Conservation (phyloP, 2,113 vertebrate species). For the Phalacrocorax aristotelis region DNA sequence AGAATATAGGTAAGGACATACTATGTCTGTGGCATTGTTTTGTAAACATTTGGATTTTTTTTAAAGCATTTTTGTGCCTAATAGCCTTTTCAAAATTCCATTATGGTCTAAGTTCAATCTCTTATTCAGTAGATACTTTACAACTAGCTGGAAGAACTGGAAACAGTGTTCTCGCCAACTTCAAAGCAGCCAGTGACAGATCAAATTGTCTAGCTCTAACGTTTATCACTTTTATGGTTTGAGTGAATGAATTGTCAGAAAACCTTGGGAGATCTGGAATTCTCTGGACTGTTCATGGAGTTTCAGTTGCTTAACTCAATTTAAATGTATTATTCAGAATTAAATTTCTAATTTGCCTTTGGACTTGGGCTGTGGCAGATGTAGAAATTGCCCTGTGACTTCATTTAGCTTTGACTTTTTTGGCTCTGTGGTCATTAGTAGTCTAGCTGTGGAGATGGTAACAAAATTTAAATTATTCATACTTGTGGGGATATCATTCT, state of each 20-base stretch:
- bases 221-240: background rate
- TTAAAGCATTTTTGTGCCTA: background rate
- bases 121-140: background rate
- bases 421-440: background rate
- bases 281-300: background rate
- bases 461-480: background rate
- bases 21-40: background rate
- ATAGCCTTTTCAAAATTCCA: background rate
- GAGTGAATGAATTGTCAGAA: background rate
- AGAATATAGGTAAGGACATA: background rate
- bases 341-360: background rate
- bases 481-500: background rate
- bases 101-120: background rate
- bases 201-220: background rate
- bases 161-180: background rate
- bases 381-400: background rate
- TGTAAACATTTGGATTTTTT: background rate
- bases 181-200: background rate
- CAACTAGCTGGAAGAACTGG: background rate
- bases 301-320: background rate
- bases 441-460: background rate
- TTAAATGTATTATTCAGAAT: background rate
- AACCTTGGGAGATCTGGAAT: background rate
- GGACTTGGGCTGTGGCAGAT: background rate
- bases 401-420: background rate